Evolutionary conservation across 2,113 vertebrate species (phyloP).

Genomic region (Craseonycteris thonglongyai): DNA sequence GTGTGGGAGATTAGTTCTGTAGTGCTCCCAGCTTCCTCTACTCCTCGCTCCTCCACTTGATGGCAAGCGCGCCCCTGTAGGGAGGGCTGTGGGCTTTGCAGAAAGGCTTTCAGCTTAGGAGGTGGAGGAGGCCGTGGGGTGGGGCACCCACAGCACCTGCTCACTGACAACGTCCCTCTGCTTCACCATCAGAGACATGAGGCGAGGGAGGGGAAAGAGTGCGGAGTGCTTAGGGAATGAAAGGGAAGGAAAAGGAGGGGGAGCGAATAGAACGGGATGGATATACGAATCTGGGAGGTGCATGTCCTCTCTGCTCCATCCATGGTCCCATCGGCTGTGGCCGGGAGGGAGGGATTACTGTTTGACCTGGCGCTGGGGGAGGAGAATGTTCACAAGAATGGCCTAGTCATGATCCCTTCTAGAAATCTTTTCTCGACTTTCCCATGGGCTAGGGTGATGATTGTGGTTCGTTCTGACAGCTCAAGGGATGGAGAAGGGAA

Average conservation of each 20-base stretch:
- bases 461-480: slow-evolving; percentile 36
- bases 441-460: neutral
- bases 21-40: neutral
- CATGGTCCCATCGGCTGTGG: neutral
- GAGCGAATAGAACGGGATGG: neutral
- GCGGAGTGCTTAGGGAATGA: neutral
- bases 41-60: rapidly evolving
- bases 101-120: neutral
- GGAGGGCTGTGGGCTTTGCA: neutral
- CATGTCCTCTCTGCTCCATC: neutral
- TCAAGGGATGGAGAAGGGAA: neutral
- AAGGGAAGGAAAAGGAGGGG: neutral
- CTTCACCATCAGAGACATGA: neutral
- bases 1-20: neutral
- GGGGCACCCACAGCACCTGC: neutral
- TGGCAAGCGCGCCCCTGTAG: neutral
- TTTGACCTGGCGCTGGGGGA: rapidly evolving
- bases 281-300: neutral
- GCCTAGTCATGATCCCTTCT: neutral
- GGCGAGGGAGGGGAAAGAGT: too few species aligned
- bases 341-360: too few species aligned
- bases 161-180: neutral
- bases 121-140: too few species aligned
- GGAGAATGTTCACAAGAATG: neutral
- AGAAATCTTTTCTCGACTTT: neutral